Evolutionary conservation across 2,888 invertebrate genomes (phyloP).

Genomic region (Drosophila falleni): DNA sequence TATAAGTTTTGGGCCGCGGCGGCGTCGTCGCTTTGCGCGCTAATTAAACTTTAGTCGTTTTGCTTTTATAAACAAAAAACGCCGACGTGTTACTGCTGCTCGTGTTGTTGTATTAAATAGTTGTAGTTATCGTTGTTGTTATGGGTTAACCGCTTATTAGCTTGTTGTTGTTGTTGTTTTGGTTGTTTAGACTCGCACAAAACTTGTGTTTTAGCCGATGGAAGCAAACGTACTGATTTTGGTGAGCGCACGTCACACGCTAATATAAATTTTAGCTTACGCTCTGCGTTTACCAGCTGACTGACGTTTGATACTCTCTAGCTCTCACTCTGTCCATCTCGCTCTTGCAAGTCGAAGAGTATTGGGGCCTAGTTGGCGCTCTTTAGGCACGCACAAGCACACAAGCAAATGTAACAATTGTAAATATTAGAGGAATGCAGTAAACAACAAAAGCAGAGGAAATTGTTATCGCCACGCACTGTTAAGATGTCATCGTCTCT

Average conservation of each 20-base stretch:
- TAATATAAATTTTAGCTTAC: slow-evolving; percentile 71
- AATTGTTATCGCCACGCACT: slow-evolving; percentile 40
- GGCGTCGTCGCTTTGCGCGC: slow-evolving; percentile 42
- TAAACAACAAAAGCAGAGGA: slow-evolving; percentile 14
- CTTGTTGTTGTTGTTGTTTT: slow-evolving; percentile 31
- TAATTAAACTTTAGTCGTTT: slow-evolving; percentile 44
- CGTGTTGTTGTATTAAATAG: slow-evolving; percentile 2
- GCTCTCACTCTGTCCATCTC: slow-evolving; percentile 25
- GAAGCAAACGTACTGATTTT: slow-evolving; percentile 74
- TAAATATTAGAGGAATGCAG: slow-evolving; percentile 39
- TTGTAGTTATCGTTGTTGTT: slow-evolving; percentile 38
- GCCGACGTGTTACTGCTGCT: slow-evolving; percentile 54
- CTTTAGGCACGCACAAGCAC: slow-evolving; percentile 36
- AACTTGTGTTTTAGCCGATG: slow-evolving; percentile 61
- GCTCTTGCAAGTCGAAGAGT: slow-evolving; percentile 37
- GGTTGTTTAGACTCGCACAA: slow-evolving; percentile 36
- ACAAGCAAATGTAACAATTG: slow-evolving; percentile 24
- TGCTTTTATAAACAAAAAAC: slow-evolving; percentile 58
- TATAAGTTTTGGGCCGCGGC: slow-evolving; percentile 12
- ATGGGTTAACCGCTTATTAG: slow-evolving; percentile 26
- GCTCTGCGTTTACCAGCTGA: slow-evolving; percentile 52
- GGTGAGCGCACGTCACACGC: slow-evolving; percentile 59
- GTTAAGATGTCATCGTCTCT: neutral
- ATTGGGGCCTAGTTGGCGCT: slow-evolving; percentile 25
- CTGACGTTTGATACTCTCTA: slow-evolving; percentile 36